Percentiles rank a stretch among this genome's conserved stretches.
phyloP scores from a whole-genome alignment of 2,113 vertebrate species.

The Xenus cinereus region DNA sequence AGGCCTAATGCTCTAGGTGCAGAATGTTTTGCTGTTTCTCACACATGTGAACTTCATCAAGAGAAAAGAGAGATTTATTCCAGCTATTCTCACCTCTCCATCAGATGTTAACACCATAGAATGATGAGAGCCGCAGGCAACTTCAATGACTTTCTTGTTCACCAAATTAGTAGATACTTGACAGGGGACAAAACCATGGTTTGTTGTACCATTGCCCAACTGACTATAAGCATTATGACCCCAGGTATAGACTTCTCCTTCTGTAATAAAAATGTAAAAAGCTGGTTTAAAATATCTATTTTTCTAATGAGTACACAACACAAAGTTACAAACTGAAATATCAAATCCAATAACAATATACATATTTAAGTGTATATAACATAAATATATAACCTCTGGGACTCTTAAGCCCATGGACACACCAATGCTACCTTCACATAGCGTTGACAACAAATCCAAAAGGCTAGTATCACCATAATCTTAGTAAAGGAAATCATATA shows the following conservation, averaged over 20 bases:
- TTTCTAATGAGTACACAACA: background rate
- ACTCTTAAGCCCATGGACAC: background rate
- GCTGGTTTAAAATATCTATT: background rate
- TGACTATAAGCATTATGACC: constrained; percentile 98
- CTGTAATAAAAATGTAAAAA: constrained; percentile 69
- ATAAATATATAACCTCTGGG: too few species aligned
- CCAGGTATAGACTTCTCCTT: constrained; percentile 97
- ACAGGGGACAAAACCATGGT: constrained; percentile 86
- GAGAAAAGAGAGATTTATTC: background rate
- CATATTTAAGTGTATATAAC: background rate
- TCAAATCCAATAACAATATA: background rate
- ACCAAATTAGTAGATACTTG: constrained; percentile 94
- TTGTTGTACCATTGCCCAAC: constrained; percentile 93
- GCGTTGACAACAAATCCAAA: background rate
- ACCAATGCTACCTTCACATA: background rate
- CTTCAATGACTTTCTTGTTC: constrained; percentile 90
- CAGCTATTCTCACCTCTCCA: constrained; percentile 84
- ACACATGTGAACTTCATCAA: background rate
- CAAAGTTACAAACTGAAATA: background rate
- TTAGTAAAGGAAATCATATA: background rate
- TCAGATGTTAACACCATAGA: constrained; percentile 92
- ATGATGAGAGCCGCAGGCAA: constrained; percentile 96
- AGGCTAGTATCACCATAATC: background rate
- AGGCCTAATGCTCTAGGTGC: background rate
- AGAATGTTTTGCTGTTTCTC: background rate